Evolutionary conservation across 2,797 vertebrate species (phyloP), one percentile per base, ranked within the genome.

Genomic region (Sebastes kiyomatsui): DNA sequence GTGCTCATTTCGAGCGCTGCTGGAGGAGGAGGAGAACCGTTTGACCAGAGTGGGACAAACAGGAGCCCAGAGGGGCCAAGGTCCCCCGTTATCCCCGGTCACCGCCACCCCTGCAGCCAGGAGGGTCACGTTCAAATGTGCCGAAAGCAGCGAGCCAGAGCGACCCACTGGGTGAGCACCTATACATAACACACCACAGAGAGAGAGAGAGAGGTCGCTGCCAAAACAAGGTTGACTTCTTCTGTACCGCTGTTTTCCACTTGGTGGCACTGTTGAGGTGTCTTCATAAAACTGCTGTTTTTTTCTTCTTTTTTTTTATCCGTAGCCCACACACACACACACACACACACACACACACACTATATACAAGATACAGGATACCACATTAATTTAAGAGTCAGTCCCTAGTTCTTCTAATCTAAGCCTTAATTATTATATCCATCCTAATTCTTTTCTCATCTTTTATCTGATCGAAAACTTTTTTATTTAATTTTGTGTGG

Each of bases 1-100:
- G 3, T 96, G 94, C 71, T 97, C 97, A 72, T 99, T 99, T 87
- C 94, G 96, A 81, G 96, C 97, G 61, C 95, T 99, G 60, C 86
- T 97, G 83, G 90, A 94, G 65, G 97, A 98, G 90, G 97, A 97
- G 90, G 96, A 97, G 92, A 97, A 93, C 72, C 74, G 80, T 71
- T 42, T 95, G 82, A 85, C 64, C 54, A 76, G 66, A 59, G 82
- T 23, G 16, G 86, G 80, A 3, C 90, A 92, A 42, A 42, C 72
- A 0, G 85, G 85, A 79, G 69, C 76, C 9, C 89, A 81, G 54
- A 88, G 76, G 64, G 83, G 58, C 67, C 93, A 82, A 13, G 76
- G 14, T n/a, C 42, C 52, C 61, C 86, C 61, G 32, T 86, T 60
- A 6, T 52, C 89, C 13, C 83, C 80, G 1, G 79, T 85, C 25